Evolutionary conservation across 1,140 invertebrate genomes (phyloP), one percentile per base, ranked within the genome.

Genomic region (Cyphomyrmex costatus): DNA sequence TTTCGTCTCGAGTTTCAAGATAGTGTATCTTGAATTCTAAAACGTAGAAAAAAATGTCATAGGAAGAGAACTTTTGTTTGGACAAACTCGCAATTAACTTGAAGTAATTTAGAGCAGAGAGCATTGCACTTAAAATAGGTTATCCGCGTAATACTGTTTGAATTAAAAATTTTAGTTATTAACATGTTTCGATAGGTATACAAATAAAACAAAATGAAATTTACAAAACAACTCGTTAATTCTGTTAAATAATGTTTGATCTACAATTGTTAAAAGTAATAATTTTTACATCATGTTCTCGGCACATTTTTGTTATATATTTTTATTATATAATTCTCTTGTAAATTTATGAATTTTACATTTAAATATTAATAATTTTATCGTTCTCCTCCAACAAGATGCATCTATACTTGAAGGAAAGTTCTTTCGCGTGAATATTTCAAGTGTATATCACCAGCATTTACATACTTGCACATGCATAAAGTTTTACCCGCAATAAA

Each of bases 1-100:
- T 61, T 60, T 27, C n/a, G 33, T 61, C 53, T 61, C 24, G 53
- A 46, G n/a, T 61, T 61, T 46, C 68, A 33, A 83, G 56, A 73
- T 74, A 33, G n/a, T 14, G 5, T 16, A 46, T 83, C 14, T 21
- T 16, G 42, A 53, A 24, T 70, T 36, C 4, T 42, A 46, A 60
- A 24, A 14, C 21, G 8, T 24, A 21, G 46, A 46, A 42, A n/a
- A 19, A 61, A 46, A 3, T 49, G 49, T 74, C 8, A 4, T 19
- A 80, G 7, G 3, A 36, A 42, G 10, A 33, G 27, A 30, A 21
- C 10, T 7, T 16, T 56, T 42, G 27, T 58, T 0, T 21, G 19
- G 0, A 49, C 6, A 46, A 30, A 21, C 10, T 49, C 51, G 19
- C 19, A 6, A 3, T 30, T 21, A 49, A 49, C 19, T 63, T 63